Percentiles rank a stretch among this genome's conserved stretches.
Evolutionary conservation across 2,113 vertebrate species (phyloP).

Genomic region (Neogobius melanostomus): DNA sequence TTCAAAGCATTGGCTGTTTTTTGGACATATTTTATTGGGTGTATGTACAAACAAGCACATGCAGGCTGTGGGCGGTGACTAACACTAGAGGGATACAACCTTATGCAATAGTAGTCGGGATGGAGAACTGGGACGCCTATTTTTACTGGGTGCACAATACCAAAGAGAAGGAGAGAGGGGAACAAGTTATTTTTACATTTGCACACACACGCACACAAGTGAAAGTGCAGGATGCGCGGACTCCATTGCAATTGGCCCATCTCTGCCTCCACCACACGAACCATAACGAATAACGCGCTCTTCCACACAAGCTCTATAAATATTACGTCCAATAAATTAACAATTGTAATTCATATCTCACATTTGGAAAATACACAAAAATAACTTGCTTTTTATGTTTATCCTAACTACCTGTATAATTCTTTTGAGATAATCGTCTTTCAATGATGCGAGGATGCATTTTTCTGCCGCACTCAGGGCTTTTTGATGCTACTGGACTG

Average conservation of each 20-base stretch:
- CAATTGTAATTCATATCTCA: slow-evolving; percentile 48
- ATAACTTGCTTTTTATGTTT: slow-evolving; percentile 29
- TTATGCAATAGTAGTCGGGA: slow-evolving; percentile 58
- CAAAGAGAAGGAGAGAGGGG: slow-evolving; percentile 42
- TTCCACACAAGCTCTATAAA: slow-evolving; percentile 59
- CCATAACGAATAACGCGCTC: slow-evolving; percentile 55
- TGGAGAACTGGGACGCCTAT: slow-evolving; percentile 51
- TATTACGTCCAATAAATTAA: slow-evolving; percentile 69
- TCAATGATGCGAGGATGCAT: slow-evolving; percentile 18
- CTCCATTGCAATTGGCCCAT: slow-evolving; percentile 47
- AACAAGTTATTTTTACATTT: slow-evolving; percentile 57
- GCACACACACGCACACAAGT: slow-evolving; percentile 40
- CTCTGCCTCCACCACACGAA: slow-evolving; percentile 46
- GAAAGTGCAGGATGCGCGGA: slow-evolving; percentile 61
- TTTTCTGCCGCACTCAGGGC: slow-evolving; percentile 38
- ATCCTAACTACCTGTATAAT: slow-evolving; percentile 19
- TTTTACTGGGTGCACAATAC: slow-evolving; percentile 71
- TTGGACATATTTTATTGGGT: slow-evolving; percentile 76
- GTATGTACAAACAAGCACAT: slow-evolving; percentile 85
- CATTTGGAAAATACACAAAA: slow-evolving; percentile 19
- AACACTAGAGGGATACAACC: slow-evolving; percentile 68
- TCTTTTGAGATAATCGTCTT: slow-evolving; percentile 9
- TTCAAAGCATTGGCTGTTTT: background rate
- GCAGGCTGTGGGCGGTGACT: slow-evolving; percentile 74
- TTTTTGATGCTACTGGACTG: slow-evolving; percentile 52